Evolutionary conservation across 2,797 vertebrate species (phyloP), one percentile per base, ranked within the genome.

Genomic region (Lindbergichthys nudifrons): DNA sequence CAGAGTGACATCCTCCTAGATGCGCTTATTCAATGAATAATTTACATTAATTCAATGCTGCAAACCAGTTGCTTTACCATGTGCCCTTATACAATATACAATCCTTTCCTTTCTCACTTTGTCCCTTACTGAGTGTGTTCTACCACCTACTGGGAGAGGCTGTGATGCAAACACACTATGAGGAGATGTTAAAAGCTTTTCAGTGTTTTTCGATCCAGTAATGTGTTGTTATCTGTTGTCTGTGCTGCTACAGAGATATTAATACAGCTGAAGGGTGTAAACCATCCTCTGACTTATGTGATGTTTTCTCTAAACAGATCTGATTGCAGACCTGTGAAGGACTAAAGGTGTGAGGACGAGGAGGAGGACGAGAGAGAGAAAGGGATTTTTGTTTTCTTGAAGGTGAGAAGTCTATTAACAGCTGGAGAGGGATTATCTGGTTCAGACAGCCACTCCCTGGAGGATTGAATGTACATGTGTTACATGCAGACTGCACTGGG

Each of bases 331-430:
- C 19, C 47, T 26, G 23, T 39, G 64, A 81, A 48, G 75, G 77
- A 69, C 73, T 73, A 42, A 81, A 65, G 73, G 70, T 70, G 60
- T n/a, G 65, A 71, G 69, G 65, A 64, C 10, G n/a, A n/a, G 1
- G 32, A 50, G 12, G 10, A 9, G 57, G 50, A 10, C 15, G 45
- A 19, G 36, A 4, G 72, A 67, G 72, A 67, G 62, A 19, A 26
- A 23, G n/a, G 13, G 50, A 68, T 42, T 16, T 75, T 60, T 66
- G 59, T 69, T 67, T 72, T 76, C 65, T 65, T 56, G 72, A 75
- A 91, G 80, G 85, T 83, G 83, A 83, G 62, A 80, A 73, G 64
- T 79, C 76, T 68, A 63, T 88, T 75, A 66, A 71, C 42, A 45
- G 72, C 63, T 60, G 61, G 10, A 43, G 73, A 58, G 43, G 77